Evolutionary conservation across 1,140 invertebrate species (phyloP).

Genomic region (Pseudomyrmex concolor): DNA sequence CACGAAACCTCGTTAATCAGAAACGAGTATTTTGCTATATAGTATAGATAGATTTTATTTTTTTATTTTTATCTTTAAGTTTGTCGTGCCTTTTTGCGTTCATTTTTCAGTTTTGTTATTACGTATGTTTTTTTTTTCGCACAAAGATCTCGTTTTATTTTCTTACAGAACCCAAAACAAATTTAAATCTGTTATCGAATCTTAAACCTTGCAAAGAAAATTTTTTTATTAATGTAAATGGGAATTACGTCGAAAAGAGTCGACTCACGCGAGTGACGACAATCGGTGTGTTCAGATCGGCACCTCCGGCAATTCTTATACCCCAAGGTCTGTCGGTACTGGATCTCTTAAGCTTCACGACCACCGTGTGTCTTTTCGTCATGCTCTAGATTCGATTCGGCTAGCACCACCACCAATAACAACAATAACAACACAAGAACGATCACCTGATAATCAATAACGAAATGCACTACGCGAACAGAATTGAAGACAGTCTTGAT

Average conservation of each 20-base stretch:
- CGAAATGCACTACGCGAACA: background rate
- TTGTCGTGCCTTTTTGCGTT: too few species aligned
- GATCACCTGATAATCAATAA: conserved; percentile 23
- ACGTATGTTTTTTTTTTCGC: too few species aligned
- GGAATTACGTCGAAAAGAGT: conserved; percentile 29
- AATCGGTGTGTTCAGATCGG: conserved; percentile 94
- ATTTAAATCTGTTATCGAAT: too few species aligned
- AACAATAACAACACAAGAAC: conserved; percentile 23
- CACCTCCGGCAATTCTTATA: conserved; percentile 95
- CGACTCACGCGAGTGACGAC: conserved; percentile 95
- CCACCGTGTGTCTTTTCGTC: conserved; percentile 89
- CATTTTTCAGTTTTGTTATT: too few species aligned
- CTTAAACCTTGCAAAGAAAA: too few species aligned
- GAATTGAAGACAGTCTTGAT: background rate
- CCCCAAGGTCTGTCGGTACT: conserved; percentile 93
- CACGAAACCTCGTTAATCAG: background rate
- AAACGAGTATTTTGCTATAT: background rate
- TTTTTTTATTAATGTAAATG: too few species aligned
- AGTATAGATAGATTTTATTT: too few species aligned
- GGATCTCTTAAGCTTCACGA: conserved; percentile 91
- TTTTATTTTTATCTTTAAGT: too few species aligned
- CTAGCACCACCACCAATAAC: conserved; percentile 32
- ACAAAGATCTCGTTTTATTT: too few species aligned
- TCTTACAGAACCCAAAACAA: too few species aligned
- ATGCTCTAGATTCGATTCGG: conserved; percentile 74